phyloP scores from a whole-genome alignment of 2,888 invertebrate species.

The Nycteola revayana region DNA sequence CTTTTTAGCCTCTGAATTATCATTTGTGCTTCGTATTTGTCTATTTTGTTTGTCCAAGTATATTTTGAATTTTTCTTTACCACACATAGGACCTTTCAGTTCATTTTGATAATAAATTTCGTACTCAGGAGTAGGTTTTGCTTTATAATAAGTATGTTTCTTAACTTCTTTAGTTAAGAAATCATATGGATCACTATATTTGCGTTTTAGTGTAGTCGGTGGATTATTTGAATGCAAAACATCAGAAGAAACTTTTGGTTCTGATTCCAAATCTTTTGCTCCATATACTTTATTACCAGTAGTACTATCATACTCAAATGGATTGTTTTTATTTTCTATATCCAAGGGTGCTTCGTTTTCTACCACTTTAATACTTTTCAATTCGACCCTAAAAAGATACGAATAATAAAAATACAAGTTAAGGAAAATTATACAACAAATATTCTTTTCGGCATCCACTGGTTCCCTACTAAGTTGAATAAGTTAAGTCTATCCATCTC shows the following conservation, averaged over 20 bases:
- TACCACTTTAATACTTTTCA: constrained; percentile 56
- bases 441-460: too few relatives aligned
- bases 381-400: constrained; percentile 55
- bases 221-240: constrained; percentile 13
- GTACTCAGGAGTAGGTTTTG: constrained; percentile 45
- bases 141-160: constrained; percentile 21
- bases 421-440: too few relatives aligned
- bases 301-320: neutral
- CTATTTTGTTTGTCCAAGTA: constrained; percentile 56
- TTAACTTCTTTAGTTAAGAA: constrained; percentile 18
- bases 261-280: constrained; percentile 13
- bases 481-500: too few relatives aligned
- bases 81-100: constrained; percentile 45
- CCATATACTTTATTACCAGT: constrained; percentile 14
- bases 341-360: constrained; percentile 17
- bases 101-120: constrained; percentile 59
- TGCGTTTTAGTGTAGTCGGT: constrained; percentile 9
- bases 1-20: constrained; percentile 34
- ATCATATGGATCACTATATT: constrained; percentile 19
- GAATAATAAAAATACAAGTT: neutral
- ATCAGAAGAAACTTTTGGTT: constrained; percentile 13
- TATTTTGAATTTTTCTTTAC: constrained; percentile 57
- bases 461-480: too few relatives aligned
- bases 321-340: neutral
- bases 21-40: constrained; percentile 37